These are phyloP conservation scores for Pterois miles DNA, from an alignment of 2,797 vertebrate species.

Conservation along the genomic window DNA sequence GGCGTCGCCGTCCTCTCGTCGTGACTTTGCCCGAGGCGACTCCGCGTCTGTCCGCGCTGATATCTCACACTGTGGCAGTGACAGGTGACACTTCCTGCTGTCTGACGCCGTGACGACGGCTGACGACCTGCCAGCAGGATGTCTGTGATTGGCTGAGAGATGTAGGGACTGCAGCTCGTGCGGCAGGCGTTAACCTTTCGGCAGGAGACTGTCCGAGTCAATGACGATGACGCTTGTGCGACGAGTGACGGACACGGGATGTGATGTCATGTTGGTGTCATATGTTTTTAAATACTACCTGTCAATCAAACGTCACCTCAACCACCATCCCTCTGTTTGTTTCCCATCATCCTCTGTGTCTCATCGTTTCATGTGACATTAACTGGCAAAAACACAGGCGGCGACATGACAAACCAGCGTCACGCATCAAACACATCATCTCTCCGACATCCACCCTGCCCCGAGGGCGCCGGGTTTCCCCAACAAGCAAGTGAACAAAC, in stretches of 20 bases:
- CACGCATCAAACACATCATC: conserved; percentile 8
- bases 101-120: neutral
- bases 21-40: conserved; percentile 11
- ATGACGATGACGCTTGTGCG: neutral
- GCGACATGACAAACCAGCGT: neutral
- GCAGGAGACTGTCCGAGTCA: neutral
- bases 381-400: conserved; percentile 10
- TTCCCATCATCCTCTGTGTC: conserved; percentile 10
- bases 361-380: conserved; percentile 24
- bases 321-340: neutral
- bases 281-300: neutral
- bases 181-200: neutral
- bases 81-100: neutral
- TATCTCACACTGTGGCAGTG: neutral
- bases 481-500: neutral
- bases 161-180: neutral
- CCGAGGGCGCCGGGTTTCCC: neutral
- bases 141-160: conserved; percentile 6
- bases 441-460: neutral
- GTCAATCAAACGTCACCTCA: neutral
- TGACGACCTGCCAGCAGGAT: neutral
- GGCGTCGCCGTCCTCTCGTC: neutral
- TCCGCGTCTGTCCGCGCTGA: neutral
- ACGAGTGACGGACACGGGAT: no score
- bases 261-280: neutral